These are phyloP conservation scores for Idaea straminata DNA, from an alignment of 2,888 invertebrate species.

Conservation along the genomic window DNA sequence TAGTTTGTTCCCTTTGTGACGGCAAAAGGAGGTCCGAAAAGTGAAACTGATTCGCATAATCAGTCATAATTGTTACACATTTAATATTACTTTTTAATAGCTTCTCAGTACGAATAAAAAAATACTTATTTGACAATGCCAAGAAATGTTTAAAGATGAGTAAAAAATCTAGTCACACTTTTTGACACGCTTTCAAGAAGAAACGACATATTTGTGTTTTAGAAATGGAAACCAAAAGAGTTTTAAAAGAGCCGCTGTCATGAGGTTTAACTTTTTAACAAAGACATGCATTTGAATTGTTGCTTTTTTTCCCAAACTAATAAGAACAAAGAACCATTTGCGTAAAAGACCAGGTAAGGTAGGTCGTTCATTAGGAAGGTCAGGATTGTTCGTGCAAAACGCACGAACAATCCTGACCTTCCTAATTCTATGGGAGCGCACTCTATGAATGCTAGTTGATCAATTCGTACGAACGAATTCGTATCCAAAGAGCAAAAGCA, in stretches of 20 bases:
- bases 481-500: too few species aligned
- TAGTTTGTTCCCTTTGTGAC: conserved; percentile 43
- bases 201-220: neutral
- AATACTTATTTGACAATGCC: neutral
- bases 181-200: neutral
- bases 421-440: too few species aligned
- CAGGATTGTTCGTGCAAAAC: too few species aligned
- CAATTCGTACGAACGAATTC: too few species aligned
- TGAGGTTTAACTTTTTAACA: neutral
- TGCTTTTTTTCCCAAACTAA: neutral
- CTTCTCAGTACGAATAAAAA: conserved; percentile 11
- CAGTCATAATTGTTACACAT: conserved; percentile 22
- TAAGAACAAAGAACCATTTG: conserved; percentile 5
- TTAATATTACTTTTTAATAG: conserved; percentile 36
- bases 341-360: conserved; percentile 6
- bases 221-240: neutral
- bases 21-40: conserved; percentile 43
- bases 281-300: neutral
- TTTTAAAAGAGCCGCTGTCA: neutral
- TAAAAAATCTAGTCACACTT: neutral
- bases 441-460: too few species aligned
- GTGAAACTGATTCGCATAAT: conserved; percentile 31
- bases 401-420: too few species aligned
- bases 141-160: neutral
- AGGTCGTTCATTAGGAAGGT: too few species aligned